Percentiles rank a stretch among this genome's conserved stretches.
Conservation (phyloP, 2,113 vertebrate genomes). For the Tricholaema leucomelas region DNA sequence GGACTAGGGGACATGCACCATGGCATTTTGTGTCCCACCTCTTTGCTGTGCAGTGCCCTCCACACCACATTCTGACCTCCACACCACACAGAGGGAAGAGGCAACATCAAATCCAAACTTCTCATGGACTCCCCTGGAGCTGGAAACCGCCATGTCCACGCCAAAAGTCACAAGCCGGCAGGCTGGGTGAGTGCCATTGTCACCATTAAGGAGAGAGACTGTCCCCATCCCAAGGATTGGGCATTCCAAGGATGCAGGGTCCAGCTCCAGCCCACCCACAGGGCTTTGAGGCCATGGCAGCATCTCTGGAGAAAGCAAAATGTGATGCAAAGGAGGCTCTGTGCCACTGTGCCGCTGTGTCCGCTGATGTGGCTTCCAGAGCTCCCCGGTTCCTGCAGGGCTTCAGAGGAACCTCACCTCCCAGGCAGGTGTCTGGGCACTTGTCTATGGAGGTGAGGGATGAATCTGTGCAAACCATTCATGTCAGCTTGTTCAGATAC, state of each 20-base stretch:
- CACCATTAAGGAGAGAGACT: neutral
- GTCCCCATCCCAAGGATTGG: neutral
- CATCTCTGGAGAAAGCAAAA: neutral
- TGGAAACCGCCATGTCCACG: fast-evolving
- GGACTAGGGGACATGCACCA: neutral
- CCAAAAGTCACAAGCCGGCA: neutral
- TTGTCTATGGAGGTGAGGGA: neutral
- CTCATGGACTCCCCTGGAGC: neutral
- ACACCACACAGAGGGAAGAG: neutral
- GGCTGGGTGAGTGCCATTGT: neutral
- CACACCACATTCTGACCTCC: neutral
- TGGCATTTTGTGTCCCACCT: neutral
- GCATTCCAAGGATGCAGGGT: neutral
- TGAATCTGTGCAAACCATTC: no score
- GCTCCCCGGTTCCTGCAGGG: neutral
- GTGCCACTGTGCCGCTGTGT: neutral
- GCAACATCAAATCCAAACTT: neutral
- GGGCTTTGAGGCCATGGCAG: neutral
- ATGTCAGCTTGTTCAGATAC: neutral
- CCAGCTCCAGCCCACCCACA: neutral
- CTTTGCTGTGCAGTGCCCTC: neutral
- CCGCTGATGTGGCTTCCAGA: neutral
- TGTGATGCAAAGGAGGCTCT: neutral
- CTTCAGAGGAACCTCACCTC: neutral
- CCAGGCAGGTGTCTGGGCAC: neutral